These are phyloP conservation scores for Columbina picui DNA, from an alignment of 2,113 vertebrate species.

Conservation along the genomic window DNA sequence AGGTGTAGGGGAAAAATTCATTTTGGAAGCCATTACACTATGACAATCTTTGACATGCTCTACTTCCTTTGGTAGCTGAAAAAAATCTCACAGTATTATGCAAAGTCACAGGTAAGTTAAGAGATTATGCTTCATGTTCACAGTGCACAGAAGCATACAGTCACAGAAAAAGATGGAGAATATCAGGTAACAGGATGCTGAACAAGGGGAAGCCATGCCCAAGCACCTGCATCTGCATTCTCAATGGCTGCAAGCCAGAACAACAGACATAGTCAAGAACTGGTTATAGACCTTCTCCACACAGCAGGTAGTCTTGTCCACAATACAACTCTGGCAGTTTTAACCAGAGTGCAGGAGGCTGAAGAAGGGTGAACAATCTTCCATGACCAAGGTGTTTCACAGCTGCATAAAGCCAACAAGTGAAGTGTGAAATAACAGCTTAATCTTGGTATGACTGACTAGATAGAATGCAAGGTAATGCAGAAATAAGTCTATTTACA, in stretches of 20 bases:
- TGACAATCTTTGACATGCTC: neutral
- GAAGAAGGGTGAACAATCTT: neutral
- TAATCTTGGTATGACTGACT: neutral
- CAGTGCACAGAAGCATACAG: neutral
- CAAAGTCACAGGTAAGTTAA: neutral
- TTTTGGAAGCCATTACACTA: neutral
- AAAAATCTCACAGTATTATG: neutral
- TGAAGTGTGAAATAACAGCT: neutral
- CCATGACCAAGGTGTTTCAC: neutral
- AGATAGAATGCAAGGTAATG: neutral
- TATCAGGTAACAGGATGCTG: accelerated
- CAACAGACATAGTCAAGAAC: accelerated
- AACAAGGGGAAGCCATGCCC: neutral
- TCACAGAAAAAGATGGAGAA: neutral
- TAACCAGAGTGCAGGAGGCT: neutral
- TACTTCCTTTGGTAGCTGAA: neutral
- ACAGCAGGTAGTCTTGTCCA: neutral
- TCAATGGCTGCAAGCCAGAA: neutral
- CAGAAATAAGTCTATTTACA: neutral
- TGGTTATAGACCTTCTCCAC: neutral
- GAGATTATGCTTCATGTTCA: neutral
- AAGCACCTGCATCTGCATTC: neutral
- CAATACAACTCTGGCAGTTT: neutral
- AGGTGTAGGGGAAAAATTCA: neutral
- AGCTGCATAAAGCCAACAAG: neutral